A percentile compares a stretch with the other conserved stretches of the same genome.
phyloP scores from a whole-genome alignment of 2,888 invertebrate genomes.

The Electrophaes corylata region DNA sequence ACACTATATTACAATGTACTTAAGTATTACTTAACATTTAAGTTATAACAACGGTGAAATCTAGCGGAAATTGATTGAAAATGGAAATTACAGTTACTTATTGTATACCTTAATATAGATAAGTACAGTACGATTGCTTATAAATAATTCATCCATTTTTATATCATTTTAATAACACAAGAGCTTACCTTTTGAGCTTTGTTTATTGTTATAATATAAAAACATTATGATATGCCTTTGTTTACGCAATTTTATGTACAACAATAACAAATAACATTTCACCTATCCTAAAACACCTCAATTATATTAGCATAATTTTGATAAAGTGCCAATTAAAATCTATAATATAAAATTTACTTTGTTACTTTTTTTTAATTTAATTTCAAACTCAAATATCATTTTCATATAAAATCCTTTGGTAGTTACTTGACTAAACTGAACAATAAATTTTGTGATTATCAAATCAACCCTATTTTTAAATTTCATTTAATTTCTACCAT shows the following conservation, averaged over 20 bases:
- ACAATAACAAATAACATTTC: slow-evolving; percentile 63
- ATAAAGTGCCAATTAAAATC: slow-evolving; percentile 23
- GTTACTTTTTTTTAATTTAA: slow-evolving; percentile 26
- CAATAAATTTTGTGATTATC: slow-evolving; percentile 27
- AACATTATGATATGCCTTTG: slow-evolving; percentile 69
- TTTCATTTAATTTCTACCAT: slow-evolving; percentile 9
- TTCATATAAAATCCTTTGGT: slow-evolving; percentile 40
- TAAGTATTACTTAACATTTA: slow-evolving; percentile 38
- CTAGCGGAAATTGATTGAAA: slow-evolving; percentile 37
- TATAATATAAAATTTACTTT: slow-evolving; percentile 19
- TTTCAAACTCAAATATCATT: slow-evolving; percentile 36
- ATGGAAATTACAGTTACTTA: slow-evolving; percentile 35
- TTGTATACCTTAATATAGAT: slow-evolving; percentile 16
- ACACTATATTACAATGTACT: slow-evolving; percentile 37
- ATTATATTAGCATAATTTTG: slow-evolving; percentile 18
- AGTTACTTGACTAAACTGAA: slow-evolving; percentile 37
- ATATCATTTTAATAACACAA: slow-evolving; percentile 52
- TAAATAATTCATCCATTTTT: slow-evolving; percentile 45
- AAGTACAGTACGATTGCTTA: slow-evolving; percentile 31
- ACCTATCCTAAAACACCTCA: slow-evolving; percentile 20
- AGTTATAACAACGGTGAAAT: slow-evolving; percentile 36
- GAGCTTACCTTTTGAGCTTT: slow-evolving; percentile 66
- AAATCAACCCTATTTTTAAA: slow-evolving; percentile 23
- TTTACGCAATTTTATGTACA: slow-evolving; percentile 59
- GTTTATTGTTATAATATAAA: slow-evolving; percentile 48